A percentile compares a stretch with the other conserved stretches of the same genome.
Evolutionary conservation across 1,140 invertebrate genomes (phyloP).

Genomic region (Tetranychus urticae): DNA sequence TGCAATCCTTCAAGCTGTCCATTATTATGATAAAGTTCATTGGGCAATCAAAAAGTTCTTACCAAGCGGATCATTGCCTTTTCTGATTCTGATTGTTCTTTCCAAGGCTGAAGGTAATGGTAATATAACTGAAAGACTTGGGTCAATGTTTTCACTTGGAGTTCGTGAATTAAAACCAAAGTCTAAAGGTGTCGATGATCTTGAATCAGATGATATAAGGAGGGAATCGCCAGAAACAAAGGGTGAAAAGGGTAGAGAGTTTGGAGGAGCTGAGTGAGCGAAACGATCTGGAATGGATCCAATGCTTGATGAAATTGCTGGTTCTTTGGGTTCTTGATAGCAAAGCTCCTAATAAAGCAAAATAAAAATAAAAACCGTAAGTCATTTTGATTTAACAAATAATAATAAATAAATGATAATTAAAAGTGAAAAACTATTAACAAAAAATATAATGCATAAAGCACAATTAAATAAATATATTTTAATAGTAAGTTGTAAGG

Average conservation of each 20-base stretch:
- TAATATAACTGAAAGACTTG: not conserved
- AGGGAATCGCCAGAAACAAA: not conserved
- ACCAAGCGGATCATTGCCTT: constrained; percentile 31
- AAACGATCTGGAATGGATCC: constrained; percentile 1
- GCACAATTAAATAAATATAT: too few relatives aligned
- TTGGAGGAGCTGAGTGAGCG: not conserved
- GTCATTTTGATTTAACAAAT: too few relatives aligned
- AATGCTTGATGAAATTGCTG: not conserved
- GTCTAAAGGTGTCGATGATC: constrained; percentile 1
- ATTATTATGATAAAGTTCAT: too few relatives aligned
- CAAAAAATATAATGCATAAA: too few relatives aligned
- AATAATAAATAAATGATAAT: too few relatives aligned
- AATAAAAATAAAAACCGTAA: not conserved
- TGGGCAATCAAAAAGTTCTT: constrained; percentile 9
- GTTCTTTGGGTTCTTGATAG: not conserved
- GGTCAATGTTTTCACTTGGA: not conserved
- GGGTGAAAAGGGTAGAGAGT: constrained; percentile 1
- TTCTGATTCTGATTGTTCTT: constrained; percentile 30
- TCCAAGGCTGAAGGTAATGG: constrained; percentile 31
- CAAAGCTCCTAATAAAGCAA: not conserved
- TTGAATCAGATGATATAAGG: constrained; percentile 1
- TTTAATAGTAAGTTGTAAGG: too few relatives aligned
- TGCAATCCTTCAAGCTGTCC: too few relatives aligned
- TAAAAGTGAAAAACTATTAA: too few relatives aligned
- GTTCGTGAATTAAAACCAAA: not conserved